Conservation (phyloP, 2,113 vertebrate genomes). For the Panthera uncia region DNA sequence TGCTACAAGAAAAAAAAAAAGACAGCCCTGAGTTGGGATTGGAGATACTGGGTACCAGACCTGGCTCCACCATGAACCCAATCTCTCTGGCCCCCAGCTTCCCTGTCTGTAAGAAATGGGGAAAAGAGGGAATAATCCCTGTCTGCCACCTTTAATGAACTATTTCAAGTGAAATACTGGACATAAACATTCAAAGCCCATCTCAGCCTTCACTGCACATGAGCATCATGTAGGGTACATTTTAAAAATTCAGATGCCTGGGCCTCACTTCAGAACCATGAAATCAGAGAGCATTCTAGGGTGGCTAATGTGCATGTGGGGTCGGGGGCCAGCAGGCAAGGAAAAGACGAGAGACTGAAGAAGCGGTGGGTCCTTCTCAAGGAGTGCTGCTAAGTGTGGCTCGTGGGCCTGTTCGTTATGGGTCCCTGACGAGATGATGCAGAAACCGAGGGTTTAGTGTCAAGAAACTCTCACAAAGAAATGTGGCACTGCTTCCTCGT, state of each 20-base stretch:
- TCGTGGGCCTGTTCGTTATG: rapidly evolving
- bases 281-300: neutral
- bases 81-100: neutral
- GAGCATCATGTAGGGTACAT: neutral
- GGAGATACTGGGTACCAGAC: neutral
- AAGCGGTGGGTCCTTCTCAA: rapidly evolving
- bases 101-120: neutral
- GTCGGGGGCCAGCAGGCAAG: neutral
- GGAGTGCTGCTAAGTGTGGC: rapidly evolving
- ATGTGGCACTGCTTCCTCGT: neutral
- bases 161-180: neutral
- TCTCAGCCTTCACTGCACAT: neutral
- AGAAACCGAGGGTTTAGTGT: neutral
- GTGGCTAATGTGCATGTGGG: too few species aligned
- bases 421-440: neutral
- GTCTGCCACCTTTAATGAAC: neutral
- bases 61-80: neutral
- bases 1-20: neutral
- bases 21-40: neutral
- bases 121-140: too few species aligned
- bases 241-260: neutral
- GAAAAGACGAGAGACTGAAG: rapidly evolving
- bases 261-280: neutral
- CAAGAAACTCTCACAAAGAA: neutral
- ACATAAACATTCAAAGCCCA: neutral